Conservation (phyloP, 1,140 invertebrate genomes). For the Drosophila littoralis region DNA sequence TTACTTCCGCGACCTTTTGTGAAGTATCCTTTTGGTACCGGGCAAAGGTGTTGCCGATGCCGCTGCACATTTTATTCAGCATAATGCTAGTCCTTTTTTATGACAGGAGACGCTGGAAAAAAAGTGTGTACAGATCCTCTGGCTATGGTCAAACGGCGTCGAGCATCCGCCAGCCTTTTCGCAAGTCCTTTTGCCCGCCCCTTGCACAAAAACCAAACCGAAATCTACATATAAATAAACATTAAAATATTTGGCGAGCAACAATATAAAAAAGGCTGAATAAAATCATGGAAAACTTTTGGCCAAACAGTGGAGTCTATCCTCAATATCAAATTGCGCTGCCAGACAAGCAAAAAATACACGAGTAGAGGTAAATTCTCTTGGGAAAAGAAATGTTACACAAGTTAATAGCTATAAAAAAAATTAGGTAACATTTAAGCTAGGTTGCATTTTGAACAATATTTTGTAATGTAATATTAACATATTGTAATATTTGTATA, state of each 20-base stretch:
- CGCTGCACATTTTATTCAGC: constrained; percentile 33
- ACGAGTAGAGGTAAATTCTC: background rate
- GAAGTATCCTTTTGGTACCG: constrained; percentile 53
- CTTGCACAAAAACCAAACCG: constrained; percentile 57
- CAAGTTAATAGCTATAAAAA: background rate
- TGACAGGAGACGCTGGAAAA: constrained; percentile 57
- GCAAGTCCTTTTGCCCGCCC: constrained; percentile 47
- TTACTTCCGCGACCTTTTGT: constrained; percentile 78
- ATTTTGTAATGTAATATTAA: background rate
- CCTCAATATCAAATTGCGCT: constrained; percentile 22
- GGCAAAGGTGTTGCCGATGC: constrained; percentile 59
- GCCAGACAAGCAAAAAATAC: constrained; percentile 32
- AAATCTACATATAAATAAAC: constrained; percentile 82
- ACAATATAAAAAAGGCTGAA: constrained; percentile 33
- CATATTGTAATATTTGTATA: background rate
- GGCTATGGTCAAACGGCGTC: constrained; percentile 60
- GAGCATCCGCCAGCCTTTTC: constrained; percentile 66
- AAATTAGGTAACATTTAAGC: background rate
- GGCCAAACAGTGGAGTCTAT: background rate
- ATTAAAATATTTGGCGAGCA: constrained; percentile 65
- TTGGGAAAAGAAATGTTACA: background rate
- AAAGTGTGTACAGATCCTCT: constrained; percentile 40
- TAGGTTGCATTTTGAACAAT: background rate
- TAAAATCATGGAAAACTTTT: constrained; percentile 21
- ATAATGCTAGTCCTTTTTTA: constrained; percentile 51